Conservation (phyloP, 2,888 invertebrate genomes). For the Ptychoptera contaminata region DNA sequence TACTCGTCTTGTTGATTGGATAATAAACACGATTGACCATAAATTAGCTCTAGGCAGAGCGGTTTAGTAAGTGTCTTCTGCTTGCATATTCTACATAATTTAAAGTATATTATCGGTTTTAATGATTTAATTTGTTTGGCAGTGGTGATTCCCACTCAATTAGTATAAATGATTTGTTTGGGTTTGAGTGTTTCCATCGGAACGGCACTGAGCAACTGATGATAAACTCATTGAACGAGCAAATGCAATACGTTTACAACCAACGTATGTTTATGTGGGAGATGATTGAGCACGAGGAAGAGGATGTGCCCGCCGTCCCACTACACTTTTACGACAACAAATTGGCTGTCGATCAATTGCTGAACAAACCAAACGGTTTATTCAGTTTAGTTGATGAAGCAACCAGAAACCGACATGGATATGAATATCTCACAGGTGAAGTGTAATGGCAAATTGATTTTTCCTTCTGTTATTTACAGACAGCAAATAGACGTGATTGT, state of each 20-base stretch:
- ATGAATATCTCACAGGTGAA: slow-evolving; percentile 57
- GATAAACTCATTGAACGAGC: slow-evolving; percentile 81
- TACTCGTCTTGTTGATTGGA: slow-evolving; percentile 73
- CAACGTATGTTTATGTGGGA: slow-evolving; percentile 87
- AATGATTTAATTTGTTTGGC: slow-evolving; percentile 20
- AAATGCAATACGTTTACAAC: slow-evolving; percentile 84
- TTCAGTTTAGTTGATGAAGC: slow-evolving; percentile 79
- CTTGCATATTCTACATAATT: too few species aligned
- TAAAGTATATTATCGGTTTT: background rate
- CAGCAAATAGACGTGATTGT: too few species aligned
- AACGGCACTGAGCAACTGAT: slow-evolving; percentile 80
- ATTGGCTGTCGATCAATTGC: slow-evolving; percentile 69
- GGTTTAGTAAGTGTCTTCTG: slow-evolving; percentile 54
- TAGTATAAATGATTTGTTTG: slow-evolving; percentile 74
- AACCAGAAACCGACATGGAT: slow-evolving; percentile 53
- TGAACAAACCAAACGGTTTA: slow-evolving; percentile 69
- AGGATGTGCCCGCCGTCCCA: slow-evolving; percentile 53
- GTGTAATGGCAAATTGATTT: slow-evolving; percentile 1
- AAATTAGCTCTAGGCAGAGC: slow-evolving; percentile 68
- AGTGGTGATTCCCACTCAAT: slow-evolving; percentile 75
- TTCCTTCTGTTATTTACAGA: background rate
- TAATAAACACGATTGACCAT: slow-evolving; percentile 70
- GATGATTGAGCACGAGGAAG: slow-evolving; percentile 61
- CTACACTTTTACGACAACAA: slow-evolving; percentile 80
- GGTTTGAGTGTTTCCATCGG: slow-evolving; percentile 79